Evolutionary conservation across 2,797 vertebrate genomes (phyloP), one percentile per base, ranked within the genome.

Genomic region (Falco peregrinus): DNA sequence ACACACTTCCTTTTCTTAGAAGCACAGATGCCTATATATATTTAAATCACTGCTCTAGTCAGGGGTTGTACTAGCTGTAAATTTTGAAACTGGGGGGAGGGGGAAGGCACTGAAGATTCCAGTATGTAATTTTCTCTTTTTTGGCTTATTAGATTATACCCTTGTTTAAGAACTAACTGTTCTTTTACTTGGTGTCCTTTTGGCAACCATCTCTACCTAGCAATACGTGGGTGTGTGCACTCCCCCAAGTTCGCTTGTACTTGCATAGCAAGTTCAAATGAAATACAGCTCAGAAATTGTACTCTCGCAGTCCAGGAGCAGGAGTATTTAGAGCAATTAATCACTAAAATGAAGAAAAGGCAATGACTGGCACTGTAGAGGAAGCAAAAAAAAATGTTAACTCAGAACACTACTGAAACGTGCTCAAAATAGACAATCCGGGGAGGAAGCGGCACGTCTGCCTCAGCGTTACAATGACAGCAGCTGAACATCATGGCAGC

Each of bases 261-360:
- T 94, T 92, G 92, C 90, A 87, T 84, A 68, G 93, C 90, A 69
- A 93, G 95, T 96, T 95, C 94, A 96, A 86, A 95, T 95, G 95
- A 96, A 97, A 97, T 84, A 89, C 90, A 89, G 89, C 75, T 63
- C 92, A 85, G 85, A 95, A 93, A 93, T 80, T 86, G 93, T 95
- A 93, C 94, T 97, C 94, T 83, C 1, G 91, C 77, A 91, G 93
- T 91, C 93, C 86, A 90, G 91, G 89, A 95, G 94, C 97, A 94
- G 79, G 97, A 97, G 97, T 96, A 98, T 97, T 97, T 88, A 91
- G 95, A 93, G 97, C 96, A 98, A 98, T 98, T 98, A 98, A 98
- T 98, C 98, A 98, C 80, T 92, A 88, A 96, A 97, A 98, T 90
- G 96, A 98, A 97, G 81, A 96, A 97, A 98, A 97, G 86, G 95